These are phyloP conservation scores for Ichneumoninae sp. DNA, from an alignment of 2,888 invertebrate species.

Conservation along the genomic window DNA sequence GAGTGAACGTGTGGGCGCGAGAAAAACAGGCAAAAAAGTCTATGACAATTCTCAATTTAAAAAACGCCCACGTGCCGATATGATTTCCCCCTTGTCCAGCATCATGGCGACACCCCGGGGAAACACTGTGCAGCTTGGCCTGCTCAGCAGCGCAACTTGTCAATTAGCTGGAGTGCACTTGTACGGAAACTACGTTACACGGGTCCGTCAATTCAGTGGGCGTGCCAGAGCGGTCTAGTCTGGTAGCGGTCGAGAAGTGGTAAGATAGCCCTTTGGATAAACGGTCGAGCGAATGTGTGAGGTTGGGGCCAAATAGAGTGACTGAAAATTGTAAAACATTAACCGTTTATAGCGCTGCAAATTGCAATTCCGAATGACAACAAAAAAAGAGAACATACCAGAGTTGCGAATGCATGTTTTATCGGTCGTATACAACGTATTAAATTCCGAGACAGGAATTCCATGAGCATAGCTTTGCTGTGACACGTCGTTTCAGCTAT, in stretches of 20 bases:
- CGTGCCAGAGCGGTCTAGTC: constrained; percentile 36
- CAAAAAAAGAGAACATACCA: background rate
- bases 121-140: constrained; percentile 31
- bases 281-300: constrained; percentile 14
- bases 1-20: background rate
- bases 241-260: constrained; percentile 2
- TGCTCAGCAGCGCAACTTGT: constrained; percentile 55
- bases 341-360: background rate
- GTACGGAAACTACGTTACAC: constrained; percentile 63
- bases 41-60: background rate
- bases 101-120: background rate
- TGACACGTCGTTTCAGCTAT: too few species aligned
- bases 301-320: background rate
- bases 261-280: constrained; percentile 3
- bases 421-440: constrained; percentile 32
- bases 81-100: background rate
- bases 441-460: too few species aligned
- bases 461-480: too few species aligned
- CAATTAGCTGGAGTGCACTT: constrained; percentile 70
- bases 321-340: background rate
- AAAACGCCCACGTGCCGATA: background rate
- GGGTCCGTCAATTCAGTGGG: constrained; percentile 62
- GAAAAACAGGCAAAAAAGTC: background rate
- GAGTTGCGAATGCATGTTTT: constrained; percentile 23
- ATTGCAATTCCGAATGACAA: background rate